Evolutionary conservation across 2,888 invertebrate genomes (phyloP).

Genomic region (Hermodice carunculata): DNA sequence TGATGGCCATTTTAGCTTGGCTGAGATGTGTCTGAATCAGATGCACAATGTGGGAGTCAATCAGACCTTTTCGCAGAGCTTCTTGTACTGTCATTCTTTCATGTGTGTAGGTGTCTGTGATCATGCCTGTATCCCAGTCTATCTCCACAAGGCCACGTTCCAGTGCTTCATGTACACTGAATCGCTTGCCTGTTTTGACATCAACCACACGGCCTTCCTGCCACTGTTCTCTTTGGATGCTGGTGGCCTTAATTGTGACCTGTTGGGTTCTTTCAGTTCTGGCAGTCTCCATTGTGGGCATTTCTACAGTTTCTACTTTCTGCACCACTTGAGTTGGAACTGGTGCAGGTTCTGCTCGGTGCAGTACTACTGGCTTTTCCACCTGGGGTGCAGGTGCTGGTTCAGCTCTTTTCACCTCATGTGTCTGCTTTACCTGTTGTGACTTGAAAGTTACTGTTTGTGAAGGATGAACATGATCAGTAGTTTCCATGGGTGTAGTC

Average conservation of each 20-base stretch:
- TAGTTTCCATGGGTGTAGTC: no score
- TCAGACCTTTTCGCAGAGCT: conserved; percentile 91
- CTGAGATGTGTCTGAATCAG: conserved; percentile 33
- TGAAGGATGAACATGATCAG: background rate
- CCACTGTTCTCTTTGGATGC: no score
- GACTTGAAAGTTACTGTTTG: background rate
- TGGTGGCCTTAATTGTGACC: no score
- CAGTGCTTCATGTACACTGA: conserved; percentile 86
- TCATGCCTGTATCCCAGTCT: conserved; percentile 40
- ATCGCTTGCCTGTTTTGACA: conserved; percentile 67
- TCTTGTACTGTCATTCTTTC: conserved; percentile 85
- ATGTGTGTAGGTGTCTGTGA: conserved; percentile 78
- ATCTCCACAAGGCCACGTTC: conserved; percentile 82
- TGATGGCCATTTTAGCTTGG: conserved; percentile 4
- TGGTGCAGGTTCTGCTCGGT: no score
- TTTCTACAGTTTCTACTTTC: no score
- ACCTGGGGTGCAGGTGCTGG: no score
- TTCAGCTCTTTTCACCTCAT: no score
- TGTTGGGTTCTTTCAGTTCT: no score
- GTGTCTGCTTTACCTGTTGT: conserved; percentile 11
- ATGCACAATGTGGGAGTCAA: conserved; percentile 77
- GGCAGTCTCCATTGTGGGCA: no score
- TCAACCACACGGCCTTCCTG: conserved; percentile 50
- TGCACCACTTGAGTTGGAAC: no score
- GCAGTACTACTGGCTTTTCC: no score